Evolutionary conservation across 2,888 invertebrate species (phyloP).

Genomic region (Temnothorax rugatulus): DNA sequence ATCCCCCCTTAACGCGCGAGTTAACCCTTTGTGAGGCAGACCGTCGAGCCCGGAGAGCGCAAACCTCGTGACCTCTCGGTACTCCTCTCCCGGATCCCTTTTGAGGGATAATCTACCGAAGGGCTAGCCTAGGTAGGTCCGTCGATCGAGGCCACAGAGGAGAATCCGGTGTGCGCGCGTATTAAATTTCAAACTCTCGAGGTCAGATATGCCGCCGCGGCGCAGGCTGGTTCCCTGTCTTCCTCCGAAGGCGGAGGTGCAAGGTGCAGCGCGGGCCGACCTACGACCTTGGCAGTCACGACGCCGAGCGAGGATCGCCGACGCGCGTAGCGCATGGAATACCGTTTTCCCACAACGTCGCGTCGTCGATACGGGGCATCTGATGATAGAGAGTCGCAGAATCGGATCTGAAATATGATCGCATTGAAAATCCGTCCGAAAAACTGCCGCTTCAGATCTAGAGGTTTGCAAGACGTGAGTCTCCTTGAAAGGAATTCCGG

Average conservation of each 20-base stretch:
- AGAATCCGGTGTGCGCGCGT: constrained; percentile 72
- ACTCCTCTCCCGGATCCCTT: constrained; percentile 53
- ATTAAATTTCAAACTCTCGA: constrained; percentile 83
- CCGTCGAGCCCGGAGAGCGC: constrained; percentile 33
- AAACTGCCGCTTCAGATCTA: background rate
- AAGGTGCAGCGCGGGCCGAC: constrained; percentile 83
- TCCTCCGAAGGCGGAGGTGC: constrained; percentile 78
- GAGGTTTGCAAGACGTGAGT: background rate
- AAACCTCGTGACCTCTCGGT: constrained; percentile 36
- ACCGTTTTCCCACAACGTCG: constrained; percentile 31
- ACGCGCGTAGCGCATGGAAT: constrained; percentile 44
- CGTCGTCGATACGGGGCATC: background rate
- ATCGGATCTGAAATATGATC: background rate
- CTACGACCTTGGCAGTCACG: constrained; percentile 84
- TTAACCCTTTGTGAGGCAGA: constrained; percentile 46
- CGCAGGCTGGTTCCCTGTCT: constrained; percentile 73
- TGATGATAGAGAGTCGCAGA: background rate
- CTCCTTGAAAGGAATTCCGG: background rate
- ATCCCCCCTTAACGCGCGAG: constrained; percentile 26
- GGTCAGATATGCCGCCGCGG: constrained; percentile 77
- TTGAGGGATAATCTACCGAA: constrained; percentile 63
- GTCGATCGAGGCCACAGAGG: constrained; percentile 47
- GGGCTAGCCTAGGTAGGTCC: constrained; percentile 55
- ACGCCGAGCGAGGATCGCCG: constrained; percentile 68
- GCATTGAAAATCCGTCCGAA: background rate